These are phyloP conservation scores for Acomys russatus DNA, from an alignment of 2,797 vertebrate species.

Conservation along the genomic window DNA sequence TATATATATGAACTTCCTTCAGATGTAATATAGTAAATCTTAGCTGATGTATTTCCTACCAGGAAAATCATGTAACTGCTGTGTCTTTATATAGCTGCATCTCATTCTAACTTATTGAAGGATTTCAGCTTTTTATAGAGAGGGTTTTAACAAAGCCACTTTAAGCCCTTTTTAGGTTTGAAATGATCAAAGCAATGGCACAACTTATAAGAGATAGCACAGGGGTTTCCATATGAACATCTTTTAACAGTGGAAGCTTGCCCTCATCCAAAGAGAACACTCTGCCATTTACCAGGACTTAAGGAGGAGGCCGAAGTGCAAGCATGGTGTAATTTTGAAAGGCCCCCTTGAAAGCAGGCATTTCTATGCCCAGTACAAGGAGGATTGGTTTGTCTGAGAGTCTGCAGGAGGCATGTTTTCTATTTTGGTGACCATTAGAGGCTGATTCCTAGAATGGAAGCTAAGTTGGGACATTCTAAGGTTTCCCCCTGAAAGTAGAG, in stretches of 20 bases:
- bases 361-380: conserved; percentile 46
- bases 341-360: conserved; percentile 62
- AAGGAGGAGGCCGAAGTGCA: conserved; percentile 65
- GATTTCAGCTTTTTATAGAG: conserved; percentile 74
- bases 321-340: conserved; percentile 70
- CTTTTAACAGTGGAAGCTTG: conserved; percentile 61
- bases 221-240: neutral
- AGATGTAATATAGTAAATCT: conserved; percentile 10
- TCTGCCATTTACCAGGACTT: conserved; percentile 70
- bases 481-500: neutral
- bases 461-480: conserved; percentile 33
- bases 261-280: conserved; percentile 57
- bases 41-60: conserved; percentile 50
- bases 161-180: conserved; percentile 73
- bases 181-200: conserved; percentile 79
- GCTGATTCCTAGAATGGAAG: conserved; percentile 3
- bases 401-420: conserved; percentile 48
- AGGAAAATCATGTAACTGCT: conserved; percentile 66
- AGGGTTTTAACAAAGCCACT: conserved; percentile 78
- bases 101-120: conserved; percentile 76
- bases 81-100: conserved; percentile 69
- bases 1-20: conserved; percentile 53
- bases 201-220: conserved; percentile 58
- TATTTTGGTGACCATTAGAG: conserved; percentile 39
- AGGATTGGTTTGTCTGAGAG: conserved; percentile 62